These are phyloP conservation scores for Cossypha polioptera DNA, from an alignment of 2,797 vertebrate genomes.

Conservation along the genomic window DNA sequence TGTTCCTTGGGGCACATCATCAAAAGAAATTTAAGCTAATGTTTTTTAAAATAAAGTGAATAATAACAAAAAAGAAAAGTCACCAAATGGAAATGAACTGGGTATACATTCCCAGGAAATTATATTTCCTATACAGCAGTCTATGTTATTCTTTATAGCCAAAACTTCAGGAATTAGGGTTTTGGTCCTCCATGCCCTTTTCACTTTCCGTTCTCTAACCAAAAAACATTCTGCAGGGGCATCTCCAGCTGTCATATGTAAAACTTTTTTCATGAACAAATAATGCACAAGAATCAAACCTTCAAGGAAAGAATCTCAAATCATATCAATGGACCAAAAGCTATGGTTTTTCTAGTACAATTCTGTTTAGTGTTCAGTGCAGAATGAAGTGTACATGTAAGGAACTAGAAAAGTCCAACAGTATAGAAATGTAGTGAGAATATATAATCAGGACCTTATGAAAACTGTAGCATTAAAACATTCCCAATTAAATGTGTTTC, in stretches of 20 bases:
- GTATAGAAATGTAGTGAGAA: not conserved
- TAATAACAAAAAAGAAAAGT: not conserved
- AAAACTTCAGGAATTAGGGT: not conserved
- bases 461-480: not conserved
- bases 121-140: not conserved
- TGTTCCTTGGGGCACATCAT: not conserved
- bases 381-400: not conserved
- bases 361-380: slow-evolving; percentile 18
- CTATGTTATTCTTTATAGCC: not conserved
- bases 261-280: not conserved
- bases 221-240: not conserved
- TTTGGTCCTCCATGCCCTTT: not conserved
- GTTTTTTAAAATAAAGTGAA: not conserved
- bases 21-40: not conserved
- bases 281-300: not conserved
- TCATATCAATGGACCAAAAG: not conserved
- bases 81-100: not conserved
- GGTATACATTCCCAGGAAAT: not conserved
- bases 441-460: not conserved
- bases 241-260: not conserved
- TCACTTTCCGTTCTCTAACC: not conserved
- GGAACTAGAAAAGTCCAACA: not conserved
- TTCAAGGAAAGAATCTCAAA: not conserved
- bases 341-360: not conserved
- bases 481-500: not conserved